Percentiles rank a stretch among this genome's conserved stretches.
These are phyloP conservation scores for Aspiorhynchus laticeps DNA, from an alignment of 2,113 vertebrate genomes.

Conservation along the genomic window DNA sequence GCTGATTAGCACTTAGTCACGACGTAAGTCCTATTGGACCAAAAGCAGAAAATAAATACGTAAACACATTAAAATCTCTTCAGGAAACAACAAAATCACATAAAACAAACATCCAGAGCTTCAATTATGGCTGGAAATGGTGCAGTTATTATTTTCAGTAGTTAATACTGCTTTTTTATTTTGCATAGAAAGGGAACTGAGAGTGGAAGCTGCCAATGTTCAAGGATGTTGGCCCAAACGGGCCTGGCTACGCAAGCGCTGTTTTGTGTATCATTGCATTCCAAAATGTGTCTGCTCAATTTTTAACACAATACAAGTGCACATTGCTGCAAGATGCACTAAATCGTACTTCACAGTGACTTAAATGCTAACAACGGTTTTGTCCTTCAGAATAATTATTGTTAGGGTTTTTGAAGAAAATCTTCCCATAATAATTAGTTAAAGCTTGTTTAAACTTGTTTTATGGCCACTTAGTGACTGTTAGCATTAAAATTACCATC, in stretches of 20 bases:
- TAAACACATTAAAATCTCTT: conserved; percentile 23
- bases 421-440: neutral
- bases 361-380: too few species aligned
- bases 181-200: neutral
- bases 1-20: conserved; percentile 29
- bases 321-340: too few species aligned
- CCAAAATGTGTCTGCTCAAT: neutral
- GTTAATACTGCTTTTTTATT: neutral
- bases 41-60: neutral
- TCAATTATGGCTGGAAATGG: neutral
- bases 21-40: conserved; percentile 23
- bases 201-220: neutral
- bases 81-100: conserved; percentile 22
- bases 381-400: too few species aligned
- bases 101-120: conserved; percentile 15
- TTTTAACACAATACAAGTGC: neutral
- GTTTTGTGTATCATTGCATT: neutral
- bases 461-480: neutral
- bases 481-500: neutral
- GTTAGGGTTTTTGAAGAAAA: too few species aligned
- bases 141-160: neutral
- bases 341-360: too few species aligned
- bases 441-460: neutral
- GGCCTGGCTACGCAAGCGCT: neutral
- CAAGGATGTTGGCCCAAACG: neutral